Evolutionary conservation across 2,113 vertebrate species (phyloP), one percentile per base, ranked within the genome.

Genomic region (Saccopteryx leptura): DNA sequence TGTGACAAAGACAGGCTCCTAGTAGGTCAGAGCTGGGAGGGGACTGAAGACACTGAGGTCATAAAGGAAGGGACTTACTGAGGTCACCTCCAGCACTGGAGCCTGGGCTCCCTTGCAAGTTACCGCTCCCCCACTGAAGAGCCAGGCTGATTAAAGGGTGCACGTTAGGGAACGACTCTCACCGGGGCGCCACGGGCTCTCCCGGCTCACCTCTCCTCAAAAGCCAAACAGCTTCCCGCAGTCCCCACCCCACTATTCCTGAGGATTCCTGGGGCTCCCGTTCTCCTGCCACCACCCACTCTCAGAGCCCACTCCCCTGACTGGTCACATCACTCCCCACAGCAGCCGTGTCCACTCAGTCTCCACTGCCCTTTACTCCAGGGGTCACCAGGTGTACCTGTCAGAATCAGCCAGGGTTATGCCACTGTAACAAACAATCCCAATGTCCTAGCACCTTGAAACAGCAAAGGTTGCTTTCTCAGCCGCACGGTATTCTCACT

Each of bases 311-410:
- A 4, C n/a, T 65, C 65, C 74, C 28, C 74, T 21, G 33, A 56
- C 7, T 24, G 4, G 2, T 23, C 11, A 0, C 9, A 19, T 15
- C 33, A 24, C 66, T 58, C n/a, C 48, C 71, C 14, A 24, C 4
- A 2, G 23, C 82, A 48, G 82, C 33, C 31, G 13, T 39, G 13
- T 21, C 7, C n/a, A 14, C 50, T 65, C 17, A 4, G 46, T 46
- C 74, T 17, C 12, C 24, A 48, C 28, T 71, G 17, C 33, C 14
- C 58, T 8, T 24, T 4, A 24, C n/a, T 18, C 18, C 1, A 1
- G 5, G 17, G 33, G 26, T 60, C 12, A 5, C 60, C 9, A 12
- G n/a, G 0, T 0, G 17, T 31, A 9, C 48, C 54, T 12, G 18
- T 79, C 71, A 72, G 48, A 17, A 24, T 12, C 31, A 23, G 3